These are phyloP conservation scores for Trissoscelio sp. DNA, from an alignment of 2,888 invertebrate genomes.

Conservation along the genomic window DNA sequence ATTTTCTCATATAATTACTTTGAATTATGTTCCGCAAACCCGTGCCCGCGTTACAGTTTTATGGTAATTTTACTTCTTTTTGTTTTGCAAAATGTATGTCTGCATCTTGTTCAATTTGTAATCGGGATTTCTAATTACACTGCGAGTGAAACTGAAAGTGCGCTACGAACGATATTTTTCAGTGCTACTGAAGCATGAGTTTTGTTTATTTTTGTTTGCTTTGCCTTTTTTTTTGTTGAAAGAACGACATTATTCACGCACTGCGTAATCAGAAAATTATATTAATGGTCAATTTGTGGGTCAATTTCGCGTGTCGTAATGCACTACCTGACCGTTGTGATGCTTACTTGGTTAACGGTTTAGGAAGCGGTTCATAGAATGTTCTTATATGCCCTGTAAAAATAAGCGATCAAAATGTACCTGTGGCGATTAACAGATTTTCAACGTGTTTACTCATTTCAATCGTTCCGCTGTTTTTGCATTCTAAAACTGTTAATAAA, in stretches of 20 bases:
- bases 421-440: no score
- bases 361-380: constrained; percentile 31
- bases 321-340: constrained; percentile 71
- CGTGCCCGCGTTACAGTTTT: constrained; percentile 13
- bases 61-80: constrained; percentile 16
- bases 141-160: constrained; percentile 13
- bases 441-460: neutral
- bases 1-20: constrained; percentile 53
- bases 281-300: constrained; percentile 77
- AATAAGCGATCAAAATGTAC: no score
- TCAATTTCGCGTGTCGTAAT: constrained; percentile 75
- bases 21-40: constrained; percentile 30
- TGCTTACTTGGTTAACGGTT: constrained; percentile 70
- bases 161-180: no score
- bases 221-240: no score
- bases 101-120: constrained; percentile 15
- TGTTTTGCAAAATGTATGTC: neutral
- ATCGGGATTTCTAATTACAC: constrained; percentile 5
- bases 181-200: neutral
- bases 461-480: neutral
- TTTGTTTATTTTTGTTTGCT: neutral
- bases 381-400: no score
- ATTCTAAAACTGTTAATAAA: no score
- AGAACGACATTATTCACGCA: constrained; percentile 39
- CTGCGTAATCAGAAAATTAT: constrained; percentile 70